phyloP scores from a whole-genome alignment of 2,888 invertebrate genomes.

The Taphrorychus bicolor region DNA sequence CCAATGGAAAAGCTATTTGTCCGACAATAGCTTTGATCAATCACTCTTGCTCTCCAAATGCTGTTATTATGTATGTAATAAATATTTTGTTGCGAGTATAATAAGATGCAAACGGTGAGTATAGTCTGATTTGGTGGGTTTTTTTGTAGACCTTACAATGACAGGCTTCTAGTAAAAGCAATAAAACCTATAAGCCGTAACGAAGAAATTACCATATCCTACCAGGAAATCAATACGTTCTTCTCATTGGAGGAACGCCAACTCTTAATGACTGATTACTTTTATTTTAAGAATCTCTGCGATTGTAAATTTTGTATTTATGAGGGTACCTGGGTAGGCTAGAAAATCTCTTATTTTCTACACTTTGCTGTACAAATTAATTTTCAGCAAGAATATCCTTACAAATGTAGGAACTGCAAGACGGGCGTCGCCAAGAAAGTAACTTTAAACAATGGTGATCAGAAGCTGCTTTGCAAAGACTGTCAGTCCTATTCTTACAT shows the following conservation, averaged over 20 bases:
- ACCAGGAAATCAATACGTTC: conserved; percentile 43
- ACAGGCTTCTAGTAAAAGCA: conserved; percentile 44
- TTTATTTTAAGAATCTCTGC: conserved; percentile 42
- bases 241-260: conserved; percentile 36
- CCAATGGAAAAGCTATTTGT: conserved; percentile 46
- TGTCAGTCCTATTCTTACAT: conserved; percentile 34
- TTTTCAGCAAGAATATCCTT: conserved; percentile 41
- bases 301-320: conserved; percentile 41
- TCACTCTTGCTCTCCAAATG: conserved; percentile 47
- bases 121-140: too few species aligned
- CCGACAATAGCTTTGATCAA: conserved; percentile 45
- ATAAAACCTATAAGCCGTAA: conserved; percentile 41
- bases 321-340: conserved; percentile 43
- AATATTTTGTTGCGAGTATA: neutral
- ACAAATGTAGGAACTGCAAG: conserved; percentile 40
- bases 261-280: conserved; percentile 40
- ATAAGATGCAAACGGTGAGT: too few species aligned
- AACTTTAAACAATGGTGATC: neutral
- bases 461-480: conserved; percentile 28
- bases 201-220: conserved; percentile 47
- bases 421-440: conserved; percentile 35
- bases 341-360: neutral
- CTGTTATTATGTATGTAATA: conserved; percentile 42
- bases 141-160: conserved; percentile 44
- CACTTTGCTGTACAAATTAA: neutral